A percentile compares a stretch with the other conserved stretches of the same genome.
phyloP scores from a whole-genome alignment of 2,797 vertebrate genomes.

The Acrossocheilus wenchowensis region DNA sequence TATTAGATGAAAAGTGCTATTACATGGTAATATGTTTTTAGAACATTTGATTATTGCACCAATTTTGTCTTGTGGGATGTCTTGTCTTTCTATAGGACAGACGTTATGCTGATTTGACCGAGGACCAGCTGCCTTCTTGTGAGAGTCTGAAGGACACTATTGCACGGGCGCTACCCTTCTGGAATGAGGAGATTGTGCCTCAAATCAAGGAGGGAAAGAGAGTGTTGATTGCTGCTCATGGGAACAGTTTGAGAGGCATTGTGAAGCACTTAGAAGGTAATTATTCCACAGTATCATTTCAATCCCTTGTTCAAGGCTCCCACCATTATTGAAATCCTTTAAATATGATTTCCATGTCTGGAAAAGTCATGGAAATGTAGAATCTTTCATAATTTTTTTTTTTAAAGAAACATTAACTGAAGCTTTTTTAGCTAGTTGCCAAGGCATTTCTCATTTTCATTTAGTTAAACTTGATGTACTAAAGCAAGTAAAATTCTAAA shows the following conservation, averaged over 20 bases:
- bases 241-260: slow-evolving; percentile 81
- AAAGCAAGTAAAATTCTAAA: background rate
- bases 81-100: slow-evolving; percentile 58
- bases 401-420: no score
- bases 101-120: slow-evolving; percentile 72
- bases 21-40: background rate
- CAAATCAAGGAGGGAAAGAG: slow-evolving; percentile 78
- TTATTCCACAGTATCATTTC: background rate
- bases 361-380: background rate
- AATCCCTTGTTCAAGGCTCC: background rate
- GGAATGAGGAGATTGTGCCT: slow-evolving; percentile 78
- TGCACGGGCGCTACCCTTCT: slow-evolving; percentile 79
- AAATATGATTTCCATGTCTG: background rate
- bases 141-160: slow-evolving; percentile 84
- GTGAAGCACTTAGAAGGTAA: slow-evolving; percentile 79
- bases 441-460: no score
- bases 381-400: background rate
- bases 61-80: background rate
- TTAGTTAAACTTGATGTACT: background rate
- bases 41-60: background rate
- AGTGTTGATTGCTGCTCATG: slow-evolving; percentile 82
- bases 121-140: slow-evolving; percentile 74
- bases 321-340: background rate
- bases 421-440: no score
- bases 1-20: background rate